Conservation (phyloP, 2,797 vertebrate species). For the Kryptopterus vitreolus region DNA sequence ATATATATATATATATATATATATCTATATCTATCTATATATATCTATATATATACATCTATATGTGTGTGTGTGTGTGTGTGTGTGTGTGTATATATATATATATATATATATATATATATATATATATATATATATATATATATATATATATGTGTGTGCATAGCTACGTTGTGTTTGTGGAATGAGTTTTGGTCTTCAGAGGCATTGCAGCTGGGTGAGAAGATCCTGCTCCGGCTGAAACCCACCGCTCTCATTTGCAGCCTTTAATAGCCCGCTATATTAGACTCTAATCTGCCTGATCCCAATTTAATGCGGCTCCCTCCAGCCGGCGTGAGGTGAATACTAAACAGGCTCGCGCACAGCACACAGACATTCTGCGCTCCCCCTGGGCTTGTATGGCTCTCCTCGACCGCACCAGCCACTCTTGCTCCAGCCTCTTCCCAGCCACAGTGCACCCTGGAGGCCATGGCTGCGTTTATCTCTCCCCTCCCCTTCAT, state of each 20-base stretch:
- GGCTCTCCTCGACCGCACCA: conserved; percentile 76
- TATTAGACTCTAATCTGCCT: conserved; percentile 98
- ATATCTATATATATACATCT: too few species aligned
- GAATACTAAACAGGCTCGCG: conserved; percentile 78
- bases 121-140: too few species aligned
- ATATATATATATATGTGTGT: conserved; percentile 9
- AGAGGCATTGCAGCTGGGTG: conserved; percentile 58
- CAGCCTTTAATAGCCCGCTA: conserved; percentile 89
- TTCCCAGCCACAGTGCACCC: conserved; percentile 45
- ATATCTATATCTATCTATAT: too few species aligned
- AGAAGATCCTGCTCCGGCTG: conserved; percentile 68
- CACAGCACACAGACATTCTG: conserved; percentile 72
- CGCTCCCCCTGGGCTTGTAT: conserved; percentile 76
- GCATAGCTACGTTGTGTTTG: conserved; percentile 32
- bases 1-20: too few species aligned
- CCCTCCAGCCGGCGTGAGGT: conserved; percentile 76
- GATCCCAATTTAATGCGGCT: conserved; percentile 98
- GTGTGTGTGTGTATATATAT: too few species aligned
- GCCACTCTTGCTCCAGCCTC: conserved; percentile 38
- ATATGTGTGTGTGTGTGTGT: too few species aligned
- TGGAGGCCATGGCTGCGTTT: conserved; percentile 50
- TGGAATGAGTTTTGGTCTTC: conserved; percentile 52
- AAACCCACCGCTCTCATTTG: conserved; percentile 90
- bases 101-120: too few species aligned
- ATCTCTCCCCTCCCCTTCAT: conserved; percentile 41